Percentiles rank a stretch among this genome's conserved stretches.
Evolutionary conservation across 2,113 vertebrate species (phyloP).

Genomic region (Oreochromis tanganicae): DNA sequence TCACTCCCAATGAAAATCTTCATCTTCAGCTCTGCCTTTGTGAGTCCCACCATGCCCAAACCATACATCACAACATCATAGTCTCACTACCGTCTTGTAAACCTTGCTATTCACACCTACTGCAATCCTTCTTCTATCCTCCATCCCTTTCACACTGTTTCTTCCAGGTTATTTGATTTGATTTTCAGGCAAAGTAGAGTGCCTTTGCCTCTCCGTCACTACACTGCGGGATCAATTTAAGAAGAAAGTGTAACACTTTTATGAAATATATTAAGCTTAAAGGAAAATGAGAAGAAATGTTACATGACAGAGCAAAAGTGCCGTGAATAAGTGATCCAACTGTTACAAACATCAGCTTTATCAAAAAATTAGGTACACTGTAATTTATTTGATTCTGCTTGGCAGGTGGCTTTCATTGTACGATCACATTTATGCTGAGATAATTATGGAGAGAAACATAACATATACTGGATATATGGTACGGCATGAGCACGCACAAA

Average conservation of each 20-base stretch:
- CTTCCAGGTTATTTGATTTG: not conserved
- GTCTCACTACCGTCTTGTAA: not conserved
- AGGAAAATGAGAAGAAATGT: not conserved
- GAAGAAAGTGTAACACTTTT: not conserved
- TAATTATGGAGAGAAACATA: not conserved
- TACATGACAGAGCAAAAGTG: not conserved
- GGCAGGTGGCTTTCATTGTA: not conserved
- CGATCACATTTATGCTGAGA: not conserved
- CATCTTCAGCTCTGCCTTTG: not conserved
- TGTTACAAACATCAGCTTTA: not conserved
- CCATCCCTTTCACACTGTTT: not conserved
- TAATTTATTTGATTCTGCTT: not conserved
- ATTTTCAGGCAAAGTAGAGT: not conserved
- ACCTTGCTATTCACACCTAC: not conserved
- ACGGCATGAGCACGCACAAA: not conserved
- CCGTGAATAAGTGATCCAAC: not conserved
- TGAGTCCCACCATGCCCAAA: not conserved
- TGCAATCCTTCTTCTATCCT: not conserved
- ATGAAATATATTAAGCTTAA: not conserved
- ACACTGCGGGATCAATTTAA: not conserved
- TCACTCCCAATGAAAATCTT: not conserved
- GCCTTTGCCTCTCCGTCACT: not conserved
- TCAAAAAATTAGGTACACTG: not conserved
- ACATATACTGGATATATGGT: not conserved
- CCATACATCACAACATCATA: not conserved